Percentiles rank a stretch among this genome's conserved stretches.
Evolutionary conservation across 2,113 vertebrate genomes (phyloP).

Genomic region (Labeo catla): DNA sequence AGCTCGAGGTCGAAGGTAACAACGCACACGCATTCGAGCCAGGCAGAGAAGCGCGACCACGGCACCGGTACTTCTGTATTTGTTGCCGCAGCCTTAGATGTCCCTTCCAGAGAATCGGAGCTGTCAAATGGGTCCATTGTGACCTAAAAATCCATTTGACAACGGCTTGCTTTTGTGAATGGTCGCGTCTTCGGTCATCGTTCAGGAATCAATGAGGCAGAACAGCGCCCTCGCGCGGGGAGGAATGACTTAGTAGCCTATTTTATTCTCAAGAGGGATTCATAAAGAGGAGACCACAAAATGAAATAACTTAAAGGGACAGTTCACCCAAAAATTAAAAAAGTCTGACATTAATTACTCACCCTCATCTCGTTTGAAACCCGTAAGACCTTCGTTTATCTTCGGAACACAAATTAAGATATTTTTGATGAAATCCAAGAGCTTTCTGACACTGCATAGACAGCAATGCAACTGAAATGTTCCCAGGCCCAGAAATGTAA

Average conservation of each 20-base stretch:
- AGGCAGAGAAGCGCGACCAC: constrained; percentile 87
- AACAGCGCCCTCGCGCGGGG: constrained; percentile 48
- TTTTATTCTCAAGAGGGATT: background rate
- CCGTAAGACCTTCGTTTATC: no score
- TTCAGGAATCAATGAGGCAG: background rate
- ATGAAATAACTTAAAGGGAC: background rate
- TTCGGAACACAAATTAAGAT: no score
- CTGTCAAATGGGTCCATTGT: constrained; percentile 72
- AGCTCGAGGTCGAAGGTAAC: constrained; percentile 95
- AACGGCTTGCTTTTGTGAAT: background rate
- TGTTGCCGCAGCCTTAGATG: constrained; percentile 43
- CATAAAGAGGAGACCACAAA: background rate
- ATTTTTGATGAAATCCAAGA: no score
- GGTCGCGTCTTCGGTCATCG: background rate
- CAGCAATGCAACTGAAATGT: no score
- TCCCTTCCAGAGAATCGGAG: constrained; percentile 53
- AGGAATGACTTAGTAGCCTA: background rate
- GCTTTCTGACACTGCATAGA: no score
- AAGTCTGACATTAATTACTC: no score
- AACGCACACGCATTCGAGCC: constrained; percentile 91
- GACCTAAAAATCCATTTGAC: constrained; percentile 29
- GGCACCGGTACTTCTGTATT: constrained; percentile 58
- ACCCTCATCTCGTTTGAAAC: no score
- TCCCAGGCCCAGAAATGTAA: no score
- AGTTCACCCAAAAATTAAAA: no score